phyloP scores from a whole-genome alignment of 1,140 invertebrate species.

The Lepidurus arcticus region DNA sequence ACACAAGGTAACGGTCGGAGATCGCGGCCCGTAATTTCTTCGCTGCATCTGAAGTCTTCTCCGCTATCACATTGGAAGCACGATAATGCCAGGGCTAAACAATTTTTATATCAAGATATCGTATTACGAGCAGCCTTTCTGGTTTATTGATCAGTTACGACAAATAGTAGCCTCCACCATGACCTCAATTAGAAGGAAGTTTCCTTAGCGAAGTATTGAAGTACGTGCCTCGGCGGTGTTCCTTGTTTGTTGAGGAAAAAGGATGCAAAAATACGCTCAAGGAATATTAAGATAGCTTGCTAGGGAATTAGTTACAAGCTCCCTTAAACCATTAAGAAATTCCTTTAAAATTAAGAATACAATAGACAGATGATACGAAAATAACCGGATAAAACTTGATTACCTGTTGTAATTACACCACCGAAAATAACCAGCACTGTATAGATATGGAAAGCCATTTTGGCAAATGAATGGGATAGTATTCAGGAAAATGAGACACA shows the following conservation, averaged over 20 bases:
- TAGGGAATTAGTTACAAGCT: too few relatives aligned
- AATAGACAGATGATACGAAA: background rate
- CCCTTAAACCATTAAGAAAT: too few relatives aligned
- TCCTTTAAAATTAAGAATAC: too few relatives aligned
- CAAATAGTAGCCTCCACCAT: background rate
- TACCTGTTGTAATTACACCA: background rate
- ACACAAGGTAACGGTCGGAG: conserved; percentile 32
- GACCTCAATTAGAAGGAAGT: background rate
- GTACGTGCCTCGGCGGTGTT: too few relatives aligned
- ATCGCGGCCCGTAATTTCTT: conserved; percentile 31
- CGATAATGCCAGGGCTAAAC: conserved; percentile 25
- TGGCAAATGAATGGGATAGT: background rate
- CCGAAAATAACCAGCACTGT: background rate
- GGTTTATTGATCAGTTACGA: conserved; percentile 17
- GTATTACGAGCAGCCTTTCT: conserved; percentile 7
- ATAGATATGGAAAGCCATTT: background rate
- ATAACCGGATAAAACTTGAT: background rate
- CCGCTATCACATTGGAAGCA: conserved; percentile 33
- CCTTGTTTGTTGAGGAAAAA: too few relatives aligned
- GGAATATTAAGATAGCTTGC: too few relatives aligned
- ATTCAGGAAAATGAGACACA: background rate
- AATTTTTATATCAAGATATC: conserved; percentile 23
- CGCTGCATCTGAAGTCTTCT: conserved; percentile 34
- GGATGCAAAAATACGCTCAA: too few relatives aligned
- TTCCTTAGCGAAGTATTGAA: too few relatives aligned